Conservation (phyloP, 1,140 invertebrate genomes). For the Hestina assimilis region DNA sequence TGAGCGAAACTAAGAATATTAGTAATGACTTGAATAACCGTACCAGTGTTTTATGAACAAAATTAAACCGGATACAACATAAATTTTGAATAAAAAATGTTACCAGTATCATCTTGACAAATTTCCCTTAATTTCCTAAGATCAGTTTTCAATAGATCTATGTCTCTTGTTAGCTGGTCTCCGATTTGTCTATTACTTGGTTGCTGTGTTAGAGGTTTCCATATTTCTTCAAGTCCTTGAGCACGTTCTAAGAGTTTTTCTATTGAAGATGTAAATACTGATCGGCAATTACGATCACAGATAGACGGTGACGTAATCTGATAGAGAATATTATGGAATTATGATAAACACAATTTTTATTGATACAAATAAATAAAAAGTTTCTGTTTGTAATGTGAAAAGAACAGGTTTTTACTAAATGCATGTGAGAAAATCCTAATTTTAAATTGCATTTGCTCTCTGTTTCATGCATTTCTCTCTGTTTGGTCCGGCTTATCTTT, state of each 20-base stretch:
- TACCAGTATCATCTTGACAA: constrained; percentile 26
- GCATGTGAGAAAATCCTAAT: no score
- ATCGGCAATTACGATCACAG: constrained; percentile 15
- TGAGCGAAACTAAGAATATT: no score
- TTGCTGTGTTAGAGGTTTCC: constrained; percentile 15
- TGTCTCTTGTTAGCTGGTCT: constrained; percentile 26
- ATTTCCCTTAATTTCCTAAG: constrained; percentile 20
- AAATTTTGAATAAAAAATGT: background rate
- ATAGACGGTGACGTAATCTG: constrained; percentile 27
- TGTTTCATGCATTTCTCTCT: no score
- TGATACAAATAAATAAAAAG: no score
- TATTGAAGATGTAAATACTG: constrained; percentile 12
- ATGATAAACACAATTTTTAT: background rate
- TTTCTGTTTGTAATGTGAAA: no score
- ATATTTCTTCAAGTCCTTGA: constrained; percentile 20
- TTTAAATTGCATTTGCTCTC: no score
- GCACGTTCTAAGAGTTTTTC: constrained; percentile 13
- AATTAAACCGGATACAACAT: no score
- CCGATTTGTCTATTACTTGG: constrained; percentile 18
- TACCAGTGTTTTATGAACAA: no score
- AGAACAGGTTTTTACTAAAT: no score
- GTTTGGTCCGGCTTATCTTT: no score
- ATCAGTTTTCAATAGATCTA: constrained; percentile 20
- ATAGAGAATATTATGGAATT: background rate
- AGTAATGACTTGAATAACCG: no score